Base-by-base conservation (phyloP, 2,888 invertebrate genomes). In the Prenolepis imparis region DNA sequence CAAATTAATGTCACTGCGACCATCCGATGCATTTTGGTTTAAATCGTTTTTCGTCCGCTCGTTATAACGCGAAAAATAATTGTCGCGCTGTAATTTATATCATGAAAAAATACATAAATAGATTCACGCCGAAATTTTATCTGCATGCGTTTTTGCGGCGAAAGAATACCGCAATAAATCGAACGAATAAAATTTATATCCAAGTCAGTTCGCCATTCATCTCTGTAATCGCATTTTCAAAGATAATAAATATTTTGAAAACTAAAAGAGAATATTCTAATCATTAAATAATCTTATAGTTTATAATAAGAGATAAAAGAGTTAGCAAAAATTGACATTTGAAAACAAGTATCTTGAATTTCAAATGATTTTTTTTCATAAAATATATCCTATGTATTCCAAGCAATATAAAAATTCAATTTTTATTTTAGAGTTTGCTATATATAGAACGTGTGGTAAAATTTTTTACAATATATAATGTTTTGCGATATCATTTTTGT, bases 51-150 rank as follows among this genome's bases (percentile, higher is more conserved):
- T 59, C 78, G 59, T 24, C 59, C 59, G 78, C 72, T 44, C 72
- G 72, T 72, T 59, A 80, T 61, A 70, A 72, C 59, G 78, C 9
- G 36, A 36, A 61, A 72, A 80, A 80, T 72, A 80, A 80, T 80
- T 61, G 78, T 61, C 78, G 36, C 18, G 44, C 18, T 18, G 72
- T 72, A 61, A 72, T 80, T 72, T 80, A 80, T 61, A 72, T n/a
- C n/a, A 44, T 61, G 44, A 44, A 72, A 32, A 80, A 39, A 80
- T 52, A 44, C 44, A 39, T 61, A 80, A 72, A 80, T 72, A 80
- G 59, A 80, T 80, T 72, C n/a, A 52, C 55, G 18, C 52, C n/a
- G n/a, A 44, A 39, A 72, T 59, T 44, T 44, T 24, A 70, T 70
- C 57, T 41, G 52, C 70, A n/a, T 4, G 39, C 77, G 32, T 78